Evolutionary conservation across 2,113 vertebrate species (phyloP).

Genomic region (Boulengerochromis microlepis): DNA sequence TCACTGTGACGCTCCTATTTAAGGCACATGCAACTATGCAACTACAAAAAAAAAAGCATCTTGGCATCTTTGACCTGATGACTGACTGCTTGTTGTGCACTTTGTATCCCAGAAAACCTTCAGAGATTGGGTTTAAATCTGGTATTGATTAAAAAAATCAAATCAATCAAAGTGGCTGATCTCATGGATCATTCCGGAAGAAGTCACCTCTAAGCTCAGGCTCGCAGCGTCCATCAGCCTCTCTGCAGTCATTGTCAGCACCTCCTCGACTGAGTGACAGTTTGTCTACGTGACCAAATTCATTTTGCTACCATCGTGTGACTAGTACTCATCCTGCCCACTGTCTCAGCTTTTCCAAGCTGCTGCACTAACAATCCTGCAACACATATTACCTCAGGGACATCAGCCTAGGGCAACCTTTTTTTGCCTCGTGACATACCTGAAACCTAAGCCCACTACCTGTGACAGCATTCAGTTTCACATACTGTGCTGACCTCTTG

Average conservation of each 20-base stretch:
- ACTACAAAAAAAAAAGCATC: background rate
- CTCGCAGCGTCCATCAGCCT: constrained; percentile 42
- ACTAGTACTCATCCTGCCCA: constrained; percentile 21
- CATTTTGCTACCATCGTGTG: constrained; percentile 23
- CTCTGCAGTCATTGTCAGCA: constrained; percentile 15
- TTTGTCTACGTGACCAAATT: constrained; percentile 41
- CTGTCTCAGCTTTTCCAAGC: constrained; percentile 48
- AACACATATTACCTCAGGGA: constrained; percentile 46
- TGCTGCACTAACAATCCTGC: constrained; percentile 44
- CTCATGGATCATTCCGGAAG: constrained; percentile 36
- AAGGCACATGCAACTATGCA: background rate
- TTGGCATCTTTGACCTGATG: background rate
- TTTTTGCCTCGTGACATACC: constrained; percentile 29
- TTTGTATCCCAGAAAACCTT: background rate
- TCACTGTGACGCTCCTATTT: background rate
- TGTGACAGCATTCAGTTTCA: constrained; percentile 25
- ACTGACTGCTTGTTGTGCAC: background rate
- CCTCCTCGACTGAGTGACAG: constrained; percentile 37
- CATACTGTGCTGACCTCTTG: background rate
- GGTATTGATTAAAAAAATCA: constrained; percentile 10
- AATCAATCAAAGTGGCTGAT: constrained; percentile 45
- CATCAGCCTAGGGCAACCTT: constrained; percentile 16
- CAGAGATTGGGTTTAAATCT: background rate
- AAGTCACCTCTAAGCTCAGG: constrained; percentile 53
- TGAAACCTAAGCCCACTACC: constrained; percentile 6